These are phyloP conservation scores for Formicarius rufipectus DNA, from an alignment of 2,113 vertebrate species.

Conservation along the genomic window DNA sequence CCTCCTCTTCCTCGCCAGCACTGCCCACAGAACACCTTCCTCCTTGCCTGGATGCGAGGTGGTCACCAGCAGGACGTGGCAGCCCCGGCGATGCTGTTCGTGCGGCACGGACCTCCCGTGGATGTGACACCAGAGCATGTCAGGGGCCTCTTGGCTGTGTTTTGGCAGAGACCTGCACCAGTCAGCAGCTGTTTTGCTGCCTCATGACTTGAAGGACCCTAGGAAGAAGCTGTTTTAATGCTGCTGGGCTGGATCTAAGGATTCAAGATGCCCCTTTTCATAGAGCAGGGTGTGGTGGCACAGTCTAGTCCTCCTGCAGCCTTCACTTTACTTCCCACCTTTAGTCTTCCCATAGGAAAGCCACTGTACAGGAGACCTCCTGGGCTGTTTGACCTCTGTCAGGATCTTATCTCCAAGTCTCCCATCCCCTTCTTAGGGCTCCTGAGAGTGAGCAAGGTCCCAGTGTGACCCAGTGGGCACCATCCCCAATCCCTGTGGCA, in stretches of 20 bases:
- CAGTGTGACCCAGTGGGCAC: not conserved
- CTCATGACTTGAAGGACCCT: not conserved
- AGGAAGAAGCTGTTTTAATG: not conserved
- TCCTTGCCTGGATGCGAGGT: not conserved
- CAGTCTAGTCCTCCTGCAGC: not conserved
- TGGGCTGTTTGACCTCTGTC: not conserved
- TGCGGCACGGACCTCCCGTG: rapidly evolving
- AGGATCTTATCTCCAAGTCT: not conserved
- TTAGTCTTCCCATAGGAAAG: not conserved
- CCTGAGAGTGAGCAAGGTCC: not conserved
- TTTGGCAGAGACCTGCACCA: not conserved
- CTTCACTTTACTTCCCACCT: not conserved
- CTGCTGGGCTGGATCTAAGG: not conserved
- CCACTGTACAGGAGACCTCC: not conserved
- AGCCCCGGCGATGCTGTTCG: rapidly evolving
- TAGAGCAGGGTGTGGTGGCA: not conserved
- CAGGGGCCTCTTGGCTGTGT: not conserved
- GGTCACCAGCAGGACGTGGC: not conserved
- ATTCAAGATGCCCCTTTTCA: not conserved
- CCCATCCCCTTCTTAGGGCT: not conserved
- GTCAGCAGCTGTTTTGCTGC: not conserved
- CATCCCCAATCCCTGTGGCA: not conserved
- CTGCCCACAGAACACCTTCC: not conserved
- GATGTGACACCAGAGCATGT: not conserved
- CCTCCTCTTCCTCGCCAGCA: not conserved